A percentile compares a stretch with the other conserved stretches of the same genome.
phyloP scores from a whole-genome alignment of 2,888 invertebrate species.

The Lasius fuliginosus region DNA sequence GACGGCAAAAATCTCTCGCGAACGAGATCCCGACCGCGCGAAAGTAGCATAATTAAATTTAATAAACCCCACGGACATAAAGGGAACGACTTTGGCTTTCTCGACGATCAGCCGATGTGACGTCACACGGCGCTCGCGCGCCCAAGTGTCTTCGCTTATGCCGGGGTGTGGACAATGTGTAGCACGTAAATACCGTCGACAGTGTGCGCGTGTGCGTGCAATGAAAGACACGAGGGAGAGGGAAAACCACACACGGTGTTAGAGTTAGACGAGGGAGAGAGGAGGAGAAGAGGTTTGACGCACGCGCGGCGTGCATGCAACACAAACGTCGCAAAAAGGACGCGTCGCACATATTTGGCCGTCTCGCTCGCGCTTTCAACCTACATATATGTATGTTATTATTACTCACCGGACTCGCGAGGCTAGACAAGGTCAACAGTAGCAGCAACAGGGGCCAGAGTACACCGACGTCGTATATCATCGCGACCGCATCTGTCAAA shows the following conservation, averaged over 20 bases:
- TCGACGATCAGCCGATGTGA: conserved; percentile 74
- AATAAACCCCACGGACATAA: conserved; percentile 66
- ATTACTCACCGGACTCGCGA: conserved; percentile 63
- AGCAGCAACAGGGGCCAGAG: conserved; percentile 54
- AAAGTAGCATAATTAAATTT: conserved; percentile 76
- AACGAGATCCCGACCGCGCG: not conserved
- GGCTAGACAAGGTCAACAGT: conserved; percentile 54
- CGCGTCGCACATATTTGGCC: not conserved
- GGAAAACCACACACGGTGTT: not conserved
- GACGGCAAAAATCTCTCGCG: not conserved
- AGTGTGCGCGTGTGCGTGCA: too few species aligned
- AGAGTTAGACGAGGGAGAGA: not conserved
- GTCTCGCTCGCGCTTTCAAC: not conserved
- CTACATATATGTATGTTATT: not conserved
- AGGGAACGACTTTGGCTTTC: conserved; percentile 72
- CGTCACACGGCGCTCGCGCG: conserved; percentile 70
- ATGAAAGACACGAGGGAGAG: not conserved
- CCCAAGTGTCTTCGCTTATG: conserved; percentile 5
- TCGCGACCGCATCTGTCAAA: conserved; percentile 62
- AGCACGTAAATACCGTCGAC: not conserved
- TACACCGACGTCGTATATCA: conserved; percentile 16
- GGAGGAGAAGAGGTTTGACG: not conserved
- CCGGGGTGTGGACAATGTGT: conserved; percentile 62
- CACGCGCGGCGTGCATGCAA: not conserved
- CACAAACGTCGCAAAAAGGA: conserved; percentile 17